Evolutionary conservation across 1,140 invertebrate species (phyloP), one percentile per base, ranked within the genome.

Genomic region (Caerostris extrusa): DNA sequence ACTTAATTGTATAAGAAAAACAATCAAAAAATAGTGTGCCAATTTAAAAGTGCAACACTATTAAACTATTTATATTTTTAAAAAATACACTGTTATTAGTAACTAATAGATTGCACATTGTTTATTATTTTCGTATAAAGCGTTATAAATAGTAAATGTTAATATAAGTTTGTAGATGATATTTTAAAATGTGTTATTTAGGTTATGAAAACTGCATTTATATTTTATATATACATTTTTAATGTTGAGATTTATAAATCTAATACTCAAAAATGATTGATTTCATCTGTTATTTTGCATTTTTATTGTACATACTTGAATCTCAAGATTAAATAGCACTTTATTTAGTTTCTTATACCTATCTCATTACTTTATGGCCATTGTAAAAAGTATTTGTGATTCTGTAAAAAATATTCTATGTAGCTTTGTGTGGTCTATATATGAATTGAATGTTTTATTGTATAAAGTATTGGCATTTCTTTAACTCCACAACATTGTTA

Each of bases 21-120:
- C 55, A 61, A 83, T 83, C 34, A 83, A 91, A 77, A 71, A 91
- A 61, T 83, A 83, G 90, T 91, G 90, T 91, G 90, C 77, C 90
- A 91, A 91, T 58, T 5, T n/a, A 77, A 77, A 50, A 14, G 50
- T 77, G 71, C 19, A 77, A 77, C 71, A 77, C 71, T 77, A 2
- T 77, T 71, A 19, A 77, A 53, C 50, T 77, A 50, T 77, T 77
- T 77, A 34, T 77, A 77, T 77, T 77, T 77, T 34, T 34, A 34
- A 3, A 53, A 77, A 50, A 10, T 53, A 77, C 71, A 14, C 17
- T 12, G 5, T 10, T 53, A 12, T 53, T 14, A 50, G 8, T 77
- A 77, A 34, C 12, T 10, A 77, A 53, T 77, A 77, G 71, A 77
- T 50, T 77, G 71, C 71, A 77, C 71, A 53, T 12, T 53, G 17